Evolutionary conservation across 2,113 vertebrate species (phyloP).

Genomic region (Misgurnus mizolepis): DNA sequence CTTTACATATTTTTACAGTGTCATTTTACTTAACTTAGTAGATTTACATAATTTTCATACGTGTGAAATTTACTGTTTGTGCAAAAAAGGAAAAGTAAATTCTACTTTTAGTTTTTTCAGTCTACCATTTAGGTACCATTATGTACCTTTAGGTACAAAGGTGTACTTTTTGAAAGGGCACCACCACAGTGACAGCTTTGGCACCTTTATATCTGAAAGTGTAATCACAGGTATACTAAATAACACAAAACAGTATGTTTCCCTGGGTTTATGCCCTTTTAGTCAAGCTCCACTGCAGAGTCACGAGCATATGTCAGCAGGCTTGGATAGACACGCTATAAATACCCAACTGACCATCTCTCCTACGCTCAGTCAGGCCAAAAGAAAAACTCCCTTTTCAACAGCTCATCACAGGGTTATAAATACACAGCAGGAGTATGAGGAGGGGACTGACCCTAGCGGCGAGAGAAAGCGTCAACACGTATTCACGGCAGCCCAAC

Average conservation of each 20-base stretch:
- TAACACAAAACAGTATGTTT: neutral
- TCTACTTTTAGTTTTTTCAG: too few species aligned
- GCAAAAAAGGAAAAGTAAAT: too few species aligned
- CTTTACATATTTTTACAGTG: too few species aligned
- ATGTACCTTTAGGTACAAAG: too few species aligned
- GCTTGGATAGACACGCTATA: conserved; percentile 68
- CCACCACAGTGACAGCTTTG: too few species aligned
- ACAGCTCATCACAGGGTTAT: conserved; percentile 70
- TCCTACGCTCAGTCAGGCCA: conserved; percentile 60
- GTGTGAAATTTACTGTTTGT: too few species aligned
- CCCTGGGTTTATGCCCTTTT: conserved; percentile 14
- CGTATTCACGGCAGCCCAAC: conserved; percentile 52
- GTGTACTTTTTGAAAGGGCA: too few species aligned
- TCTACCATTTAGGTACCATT: too few species aligned
- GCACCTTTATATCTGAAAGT: too few species aligned
- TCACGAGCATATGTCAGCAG: conserved; percentile 51
- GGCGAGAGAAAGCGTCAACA: conserved; percentile 45
- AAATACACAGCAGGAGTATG: conserved; percentile 65
- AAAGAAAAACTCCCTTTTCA: conserved; percentile 76
- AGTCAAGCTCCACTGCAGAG: conserved; percentile 41
- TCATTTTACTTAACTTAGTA: too few species aligned
- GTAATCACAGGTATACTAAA: too few species aligned
- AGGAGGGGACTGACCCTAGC: conserved; percentile 50
- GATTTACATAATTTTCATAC: too few species aligned
- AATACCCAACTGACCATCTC: conserved; percentile 66